Percentiles rank a stretch among this genome's conserved stretches.
Conservation (phyloP, 2,113 vertebrate genomes). For the Prolemur simus region DNA sequence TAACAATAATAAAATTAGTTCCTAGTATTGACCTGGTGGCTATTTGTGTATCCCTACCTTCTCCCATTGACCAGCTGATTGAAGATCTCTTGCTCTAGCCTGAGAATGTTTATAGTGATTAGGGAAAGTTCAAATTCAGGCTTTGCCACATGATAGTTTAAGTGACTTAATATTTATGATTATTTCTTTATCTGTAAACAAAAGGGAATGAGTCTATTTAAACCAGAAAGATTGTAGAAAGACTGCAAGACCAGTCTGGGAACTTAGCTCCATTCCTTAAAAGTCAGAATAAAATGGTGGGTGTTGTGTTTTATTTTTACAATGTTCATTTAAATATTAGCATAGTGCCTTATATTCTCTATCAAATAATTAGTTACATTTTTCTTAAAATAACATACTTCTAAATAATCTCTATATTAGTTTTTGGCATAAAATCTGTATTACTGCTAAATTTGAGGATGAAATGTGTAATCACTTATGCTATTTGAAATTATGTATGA, state of each 20-base stretch:
- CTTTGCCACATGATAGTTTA: neutral
- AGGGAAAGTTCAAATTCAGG: neutral
- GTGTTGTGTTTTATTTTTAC: constrained; percentile 2
- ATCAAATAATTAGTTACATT: neutral
- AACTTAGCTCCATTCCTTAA: neutral
- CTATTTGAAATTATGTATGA: neutral
- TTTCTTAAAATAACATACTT: neutral
- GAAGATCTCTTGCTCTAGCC: neutral
- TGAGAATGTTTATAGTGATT: neutral
- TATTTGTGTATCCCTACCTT: neutral
- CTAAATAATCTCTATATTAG: neutral
- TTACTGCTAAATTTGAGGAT: constrained; percentile 5
- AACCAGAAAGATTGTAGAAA: neutral
- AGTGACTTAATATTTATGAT: neutral
- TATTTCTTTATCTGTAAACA: neutral
- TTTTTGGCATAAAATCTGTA: neutral
- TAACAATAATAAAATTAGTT: neutral
- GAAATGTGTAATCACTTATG: neutral
- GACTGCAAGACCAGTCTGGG: neutral
- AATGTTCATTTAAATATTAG: neutral
- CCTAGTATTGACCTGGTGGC: neutral
- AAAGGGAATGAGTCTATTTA: neutral
- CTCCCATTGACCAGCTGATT: neutral
- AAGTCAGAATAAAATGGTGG: neutral
- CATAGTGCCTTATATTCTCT: neutral